Percentiles rank a stretch among this genome's conserved stretches.
phyloP scores from a whole-genome alignment of 2,113 vertebrate species.

The Anarhynchus alexandrinus region DNA sequence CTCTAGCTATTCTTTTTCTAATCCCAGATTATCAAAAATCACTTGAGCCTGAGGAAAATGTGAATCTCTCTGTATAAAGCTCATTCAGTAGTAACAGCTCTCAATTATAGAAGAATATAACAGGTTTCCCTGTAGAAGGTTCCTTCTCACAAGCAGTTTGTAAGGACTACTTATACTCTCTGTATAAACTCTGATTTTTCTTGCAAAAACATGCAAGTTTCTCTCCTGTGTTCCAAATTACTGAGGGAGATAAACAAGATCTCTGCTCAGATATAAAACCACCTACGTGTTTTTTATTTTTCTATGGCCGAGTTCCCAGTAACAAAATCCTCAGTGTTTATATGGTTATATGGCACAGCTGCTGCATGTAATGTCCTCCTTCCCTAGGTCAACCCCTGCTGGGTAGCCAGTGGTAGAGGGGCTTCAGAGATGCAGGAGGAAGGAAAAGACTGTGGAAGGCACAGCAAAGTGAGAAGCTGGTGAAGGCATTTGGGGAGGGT shows the following conservation, averaged over 20 bases:
- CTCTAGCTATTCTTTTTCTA: not conserved
- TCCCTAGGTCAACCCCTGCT: not conserved
- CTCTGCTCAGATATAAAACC: not conserved
- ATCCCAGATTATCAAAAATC: slow-evolving; percentile 5
- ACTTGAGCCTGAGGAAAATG: not conserved
- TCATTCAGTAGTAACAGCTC: not conserved
- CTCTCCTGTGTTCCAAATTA: not conserved
- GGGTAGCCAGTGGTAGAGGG: rapidly evolving
- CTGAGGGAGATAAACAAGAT: not conserved
- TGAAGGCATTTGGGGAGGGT: not conserved
- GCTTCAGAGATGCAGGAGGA: rapidly evolving
- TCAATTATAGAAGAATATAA: not conserved
- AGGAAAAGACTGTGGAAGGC: not conserved
- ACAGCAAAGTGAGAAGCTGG: not conserved
- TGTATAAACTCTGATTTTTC: not conserved
- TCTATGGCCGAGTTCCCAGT: not conserved
- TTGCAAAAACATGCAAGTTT: not conserved
- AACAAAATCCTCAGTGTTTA: not conserved
- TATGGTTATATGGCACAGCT: not conserved
- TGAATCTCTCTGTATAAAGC: not conserved
- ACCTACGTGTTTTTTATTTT: not conserved
- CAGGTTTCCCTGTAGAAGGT: not conserved
- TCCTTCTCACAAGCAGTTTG: not conserved
- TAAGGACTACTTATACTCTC: not conserved
- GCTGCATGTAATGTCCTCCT: not conserved